Evolutionary conservation across 2,888 invertebrate genomes (phyloP).

Genomic region (Dorcus hopei): DNA sequence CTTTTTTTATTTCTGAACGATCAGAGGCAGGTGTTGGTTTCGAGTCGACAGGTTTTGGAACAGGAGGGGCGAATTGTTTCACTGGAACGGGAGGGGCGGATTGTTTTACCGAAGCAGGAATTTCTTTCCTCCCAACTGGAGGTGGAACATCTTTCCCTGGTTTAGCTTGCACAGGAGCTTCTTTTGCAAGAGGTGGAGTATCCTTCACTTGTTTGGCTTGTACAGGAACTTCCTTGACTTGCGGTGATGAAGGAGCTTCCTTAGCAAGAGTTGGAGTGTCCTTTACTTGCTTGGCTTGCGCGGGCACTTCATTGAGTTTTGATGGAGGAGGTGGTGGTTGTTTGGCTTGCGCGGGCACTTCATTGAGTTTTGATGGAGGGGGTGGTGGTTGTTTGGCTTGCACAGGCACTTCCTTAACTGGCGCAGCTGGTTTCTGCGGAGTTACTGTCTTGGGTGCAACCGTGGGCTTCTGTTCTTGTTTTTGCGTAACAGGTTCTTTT

Average conservation of each 20-base stretch:
- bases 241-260: constrained; percentile 9
- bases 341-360: constrained; percentile 25
- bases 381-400: constrained; percentile 18
- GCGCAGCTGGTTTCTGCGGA: constrained; percentile 8
- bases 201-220: constrained; percentile 3
- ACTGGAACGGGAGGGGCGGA: too few species aligned
- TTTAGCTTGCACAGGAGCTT: constrained; percentile 4
- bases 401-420: constrained; percentile 11
- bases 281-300: constrained; percentile 7
- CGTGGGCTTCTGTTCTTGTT: constrained; percentile 5
- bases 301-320: too few species aligned
- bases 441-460: constrained; percentile 7
- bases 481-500: constrained; percentile 5
- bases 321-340: background rate
- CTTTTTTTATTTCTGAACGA: background rate
- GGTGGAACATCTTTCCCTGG: constrained; percentile 16
- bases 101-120: constrained; percentile 1
- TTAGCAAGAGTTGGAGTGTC: background rate
- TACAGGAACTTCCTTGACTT: constrained; percentile 4
- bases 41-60: too few species aligned
- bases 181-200: constrained; percentile 7
- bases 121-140: constrained; percentile 9
- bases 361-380: constrained; percentile 23
- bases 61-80: too few species aligned
- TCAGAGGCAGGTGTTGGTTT: too few species aligned